Percentiles rank a stretch among this genome's conserved stretches.
Evolutionary conservation across 2,797 vertebrate species (phyloP).

Genomic region (Enteromius unitaeniatus): DNA sequence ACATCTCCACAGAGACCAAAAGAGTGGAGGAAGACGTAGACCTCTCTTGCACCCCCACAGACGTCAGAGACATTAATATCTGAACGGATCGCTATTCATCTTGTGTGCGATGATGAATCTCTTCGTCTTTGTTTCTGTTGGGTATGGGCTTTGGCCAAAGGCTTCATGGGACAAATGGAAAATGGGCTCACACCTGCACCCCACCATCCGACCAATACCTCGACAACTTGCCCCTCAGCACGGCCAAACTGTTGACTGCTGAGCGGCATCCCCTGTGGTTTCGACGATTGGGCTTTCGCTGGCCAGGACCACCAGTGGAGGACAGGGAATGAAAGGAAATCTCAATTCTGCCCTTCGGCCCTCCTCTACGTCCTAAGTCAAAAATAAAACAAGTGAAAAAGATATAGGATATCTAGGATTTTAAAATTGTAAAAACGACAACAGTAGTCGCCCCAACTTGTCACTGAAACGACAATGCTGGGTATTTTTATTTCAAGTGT

Average conservation of each 20-base stretch:
- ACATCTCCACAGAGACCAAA: constrained; percentile 86
- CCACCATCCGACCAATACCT: constrained; percentile 51
- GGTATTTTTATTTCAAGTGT: constrained; percentile 70
- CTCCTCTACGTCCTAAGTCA: constrained; percentile 58
- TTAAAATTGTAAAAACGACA: constrained; percentile 78
- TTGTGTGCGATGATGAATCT: constrained; percentile 43
- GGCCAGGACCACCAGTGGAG: constrained; percentile 73
- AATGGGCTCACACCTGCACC: constrained; percentile 41
- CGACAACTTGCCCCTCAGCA: constrained; percentile 59
- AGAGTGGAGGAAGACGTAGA: constrained; percentile 88
- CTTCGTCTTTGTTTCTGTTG: constrained; percentile 55
- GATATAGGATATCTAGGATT: constrained; percentile 84
- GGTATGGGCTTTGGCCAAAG: constrained; percentile 60
- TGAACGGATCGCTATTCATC: constrained; percentile 75
- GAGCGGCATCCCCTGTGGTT: constrained; percentile 53
- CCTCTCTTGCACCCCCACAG: constrained; percentile 95
- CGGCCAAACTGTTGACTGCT: constrained; percentile 62
- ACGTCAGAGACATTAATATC: constrained; percentile 95
- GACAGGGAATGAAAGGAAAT: constrained; percentile 73
- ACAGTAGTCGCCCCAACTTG: constrained; percentile 72
- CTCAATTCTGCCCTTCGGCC: constrained; percentile 72
- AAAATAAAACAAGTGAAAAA: constrained; percentile 71
- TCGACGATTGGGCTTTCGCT: constrained; percentile 66
- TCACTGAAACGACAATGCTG: constrained; percentile 77
- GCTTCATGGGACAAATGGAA: constrained; percentile 61